Conservation (phyloP, 2,888 invertebrate genomes). For the Hecatera dysodea region DNA sequence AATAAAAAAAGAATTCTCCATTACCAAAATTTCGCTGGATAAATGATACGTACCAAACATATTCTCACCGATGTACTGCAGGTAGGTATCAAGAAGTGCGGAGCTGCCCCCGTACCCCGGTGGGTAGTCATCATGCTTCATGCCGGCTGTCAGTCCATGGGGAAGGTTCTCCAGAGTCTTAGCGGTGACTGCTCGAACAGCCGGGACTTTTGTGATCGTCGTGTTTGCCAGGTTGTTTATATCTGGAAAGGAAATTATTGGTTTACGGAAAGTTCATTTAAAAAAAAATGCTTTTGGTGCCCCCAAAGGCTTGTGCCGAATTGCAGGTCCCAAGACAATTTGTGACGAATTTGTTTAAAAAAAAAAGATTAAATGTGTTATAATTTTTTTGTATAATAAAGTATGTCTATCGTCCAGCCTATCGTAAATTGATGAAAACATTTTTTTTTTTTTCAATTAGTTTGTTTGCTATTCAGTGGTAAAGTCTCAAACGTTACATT, state of each 20-base stretch:
- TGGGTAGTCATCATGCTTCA: slow-evolving; percentile 93
- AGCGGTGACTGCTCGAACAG: slow-evolving; percentile 92
- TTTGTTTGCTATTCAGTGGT: no score
- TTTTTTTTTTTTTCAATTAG: no score
- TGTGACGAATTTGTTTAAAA: no score
- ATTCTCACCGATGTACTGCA: slow-evolving; percentile 97
- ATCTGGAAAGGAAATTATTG: slow-evolving; percentile 71
- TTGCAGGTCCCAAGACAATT: no score
- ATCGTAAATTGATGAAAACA: no score
- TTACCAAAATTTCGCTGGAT: no score
- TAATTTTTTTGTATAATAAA: no score
- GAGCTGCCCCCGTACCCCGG: slow-evolving; percentile 94
- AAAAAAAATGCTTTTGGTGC: no score
- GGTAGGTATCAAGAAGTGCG: slow-evolving; percentile 96
- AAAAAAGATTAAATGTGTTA: no score
- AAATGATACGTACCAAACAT: slow-evolving; percentile 90
- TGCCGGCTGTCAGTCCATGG: slow-evolving; percentile 91
- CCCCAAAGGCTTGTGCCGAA: no score
- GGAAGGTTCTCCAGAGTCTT: slow-evolving; percentile 92
- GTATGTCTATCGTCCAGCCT: no score
- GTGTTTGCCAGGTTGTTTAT: slow-evolving; percentile 91
- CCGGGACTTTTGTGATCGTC: slow-evolving; percentile 92
- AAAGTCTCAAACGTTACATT: no score
- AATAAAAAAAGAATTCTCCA: background rate
- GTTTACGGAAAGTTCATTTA: background rate